Evolutionary conservation across 2,113 vertebrate genomes (phyloP).

Genomic region (Percopsis transmontana): DNA sequence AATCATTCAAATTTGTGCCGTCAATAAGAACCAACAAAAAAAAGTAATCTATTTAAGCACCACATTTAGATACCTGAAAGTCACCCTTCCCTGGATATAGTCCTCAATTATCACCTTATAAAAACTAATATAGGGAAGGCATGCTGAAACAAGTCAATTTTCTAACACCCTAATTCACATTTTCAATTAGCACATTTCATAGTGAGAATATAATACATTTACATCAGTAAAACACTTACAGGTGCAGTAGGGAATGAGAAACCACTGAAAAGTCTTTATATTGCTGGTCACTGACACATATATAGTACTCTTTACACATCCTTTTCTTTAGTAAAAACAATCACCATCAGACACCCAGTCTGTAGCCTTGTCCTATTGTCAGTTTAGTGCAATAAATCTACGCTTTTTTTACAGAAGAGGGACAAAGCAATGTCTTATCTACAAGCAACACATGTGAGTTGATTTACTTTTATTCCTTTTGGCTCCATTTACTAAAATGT

Average conservation of each 20-base stretch:
- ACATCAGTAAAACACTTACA: conserved; percentile 36
- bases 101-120: conserved; percentile 67
- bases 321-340: conserved; percentile 15
- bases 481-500: conserved; percentile 1
- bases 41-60: conserved; percentile 20
- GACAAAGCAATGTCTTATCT: conserved; percentile 70
- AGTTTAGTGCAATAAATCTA: conserved; percentile 53
- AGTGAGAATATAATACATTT: conserved; percentile 53
- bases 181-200: conserved; percentile 66
- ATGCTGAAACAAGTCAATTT: conserved; percentile 57
- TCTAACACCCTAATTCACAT: conserved; percentile 42
- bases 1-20: not conserved
- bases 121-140: conserved; percentile 39
- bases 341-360: conserved; percentile 23
- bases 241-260: conserved; percentile 19
- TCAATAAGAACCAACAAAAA: not conserved
- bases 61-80: conserved; percentile 25
- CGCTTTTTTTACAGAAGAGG: conserved; percentile 17
- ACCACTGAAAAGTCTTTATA: conserved; percentile 24
- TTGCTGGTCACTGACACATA: conserved; percentile 23
- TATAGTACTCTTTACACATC: conserved; percentile 15
- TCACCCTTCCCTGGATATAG: conserved; percentile 24
- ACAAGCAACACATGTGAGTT: conserved; percentile 31
- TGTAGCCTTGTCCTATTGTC: conserved; percentile 28
- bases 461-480: conserved; percentile 16